phyloP scores from a whole-genome alignment of 1,140 invertebrate genomes.

The Drosophila melanogaster region DNA sequence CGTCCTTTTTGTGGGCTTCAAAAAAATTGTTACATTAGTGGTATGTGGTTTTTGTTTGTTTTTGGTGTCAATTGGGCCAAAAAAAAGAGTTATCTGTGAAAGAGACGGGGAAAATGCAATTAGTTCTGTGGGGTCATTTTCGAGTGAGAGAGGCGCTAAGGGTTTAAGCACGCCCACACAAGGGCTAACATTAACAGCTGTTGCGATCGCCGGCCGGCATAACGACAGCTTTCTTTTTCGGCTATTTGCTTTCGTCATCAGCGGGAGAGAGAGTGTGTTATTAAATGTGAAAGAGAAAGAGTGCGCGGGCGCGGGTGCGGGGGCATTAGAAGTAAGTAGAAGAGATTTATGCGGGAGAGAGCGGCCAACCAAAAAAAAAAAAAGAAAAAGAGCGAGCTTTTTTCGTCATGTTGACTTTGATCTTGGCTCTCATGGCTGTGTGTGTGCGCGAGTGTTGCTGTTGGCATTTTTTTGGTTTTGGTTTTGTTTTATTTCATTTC shows the following conservation, averaged over 20 bases:
- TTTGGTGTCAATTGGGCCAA: constrained; percentile 73
- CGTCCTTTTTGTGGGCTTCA: constrained; percentile 26
- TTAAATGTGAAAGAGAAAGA: background rate
- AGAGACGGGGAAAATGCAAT: constrained; percentile 32
- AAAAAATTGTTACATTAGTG: constrained; percentile 25
- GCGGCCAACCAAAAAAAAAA: constrained; percentile 8
- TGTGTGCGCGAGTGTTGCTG: constrained; percentile 56
- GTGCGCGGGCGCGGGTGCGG: constrained; percentile 19
- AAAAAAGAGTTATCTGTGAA: constrained; percentile 65
- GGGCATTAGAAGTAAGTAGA: constrained; percentile 44
- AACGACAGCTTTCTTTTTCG: constrained; percentile 30
- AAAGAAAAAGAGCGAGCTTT: constrained; percentile 22
- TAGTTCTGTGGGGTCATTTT: constrained; percentile 26
- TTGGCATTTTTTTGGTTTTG: constrained; percentile 63
- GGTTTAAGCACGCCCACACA: constrained; percentile 8
- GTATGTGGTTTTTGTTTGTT: constrained; percentile 28
- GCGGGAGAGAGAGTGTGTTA: constrained; percentile 2
- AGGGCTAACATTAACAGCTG: constrained; percentile 40
- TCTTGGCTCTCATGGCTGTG: constrained; percentile 56
- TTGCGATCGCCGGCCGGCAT: constrained; percentile 35
- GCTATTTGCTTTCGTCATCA: constrained; percentile 37
- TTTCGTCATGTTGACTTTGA: constrained; percentile 68
- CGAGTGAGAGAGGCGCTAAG: background rate
- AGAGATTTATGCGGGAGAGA: constrained; percentile 51
- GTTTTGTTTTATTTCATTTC: constrained; percentile 48